A percentile compares a stretch with the other conserved stretches of the same genome.
These are phyloP conservation scores for Hormaphis cornu DNA, from an alignment of 1,140 invertebrate species.

Conservation along the genomic window DNA sequence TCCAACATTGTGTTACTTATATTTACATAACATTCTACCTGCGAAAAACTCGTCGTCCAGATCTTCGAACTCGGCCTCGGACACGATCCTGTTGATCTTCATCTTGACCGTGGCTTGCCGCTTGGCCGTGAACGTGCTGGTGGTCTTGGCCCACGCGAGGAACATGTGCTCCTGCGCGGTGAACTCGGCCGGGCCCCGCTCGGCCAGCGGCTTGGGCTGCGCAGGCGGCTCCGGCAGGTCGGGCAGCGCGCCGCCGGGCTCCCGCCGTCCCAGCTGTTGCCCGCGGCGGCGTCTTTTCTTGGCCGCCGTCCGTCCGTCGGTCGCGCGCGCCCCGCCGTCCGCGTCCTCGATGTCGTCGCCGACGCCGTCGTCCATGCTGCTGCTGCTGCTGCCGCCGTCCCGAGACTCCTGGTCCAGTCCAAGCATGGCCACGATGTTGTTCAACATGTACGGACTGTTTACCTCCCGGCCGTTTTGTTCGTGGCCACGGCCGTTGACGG, in stretches of 20 bases:
- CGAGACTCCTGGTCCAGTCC: not conserved
- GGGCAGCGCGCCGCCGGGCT: not conserved
- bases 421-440: not conserved
- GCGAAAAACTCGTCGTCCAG: constrained; percentile 1
- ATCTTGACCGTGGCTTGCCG: not conserved
- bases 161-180: not conserved
- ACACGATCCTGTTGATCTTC: not conserved
- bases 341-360: not conserved
- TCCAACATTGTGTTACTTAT: too few relatives aligned
- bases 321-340: too few relatives aligned
- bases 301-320: too few relatives aligned
- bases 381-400: too few relatives aligned
- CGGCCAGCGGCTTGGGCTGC: not conserved
- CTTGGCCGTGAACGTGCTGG: not conserved
- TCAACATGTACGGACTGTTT: too few relatives aligned
- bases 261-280: not conserved
- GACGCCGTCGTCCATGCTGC: not conserved
- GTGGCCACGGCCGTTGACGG: too few relatives aligned
- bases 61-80: constrained; percentile 3
- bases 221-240: too few relatives aligned
- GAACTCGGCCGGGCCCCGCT: not conserved
- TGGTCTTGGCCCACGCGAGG: not conserved
- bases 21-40: too few relatives aligned
- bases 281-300: not conserved
- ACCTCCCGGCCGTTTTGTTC: too few relatives aligned